Base-by-base conservation (phyloP, 2,888 invertebrate species). In the Cryptocephalus primarius region DNA sequence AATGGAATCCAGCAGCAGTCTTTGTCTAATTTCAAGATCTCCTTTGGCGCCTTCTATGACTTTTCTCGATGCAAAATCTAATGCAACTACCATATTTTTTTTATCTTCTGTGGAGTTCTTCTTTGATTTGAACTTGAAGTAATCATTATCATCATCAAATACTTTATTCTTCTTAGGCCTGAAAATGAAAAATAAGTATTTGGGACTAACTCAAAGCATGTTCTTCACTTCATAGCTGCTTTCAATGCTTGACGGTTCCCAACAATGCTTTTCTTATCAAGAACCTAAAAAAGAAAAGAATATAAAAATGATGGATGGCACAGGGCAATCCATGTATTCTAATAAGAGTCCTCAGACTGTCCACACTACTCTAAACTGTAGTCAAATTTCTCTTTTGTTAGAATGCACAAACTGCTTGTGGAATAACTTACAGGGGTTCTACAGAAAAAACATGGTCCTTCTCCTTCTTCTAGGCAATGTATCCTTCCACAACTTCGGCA, bases 391-490 rank as follows among this genome's bases (percentile, higher is more conserved):
- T 22, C 22, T 22, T 22, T 22, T 22, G 22, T 22, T 22, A 22
- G 22, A 22, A 22, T 22, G 22, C 22, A 22, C 6, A 6, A 22
- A 22, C 6, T 22, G 22, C 22, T 9, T 43, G 12, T 9, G 22
- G 10, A 10, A 32, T 31, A 1, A 39, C 36, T 40, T 67, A 97
- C 96, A 67, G 91, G 72, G 59, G 80, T 79, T 1, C 85, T 88
- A 72, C 99, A 99, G 65, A 85, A 93, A 40, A 95, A 77, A 64
- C 99, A 99, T 0, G 95, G 93, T 0, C 99, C 99, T 8, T 94
- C 87, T 1, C 97, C 96, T 73, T 99, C 99, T 71, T 95, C 93
- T 46, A 79, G 79, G 69, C 97, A 99, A 6, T 97, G 88, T 50
- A 99, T 87, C 47, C 95, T 79, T 0, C 99, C 99, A 70, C 99